These are phyloP conservation scores for Podarcis cretensis DNA, from an alignment of 2,113 vertebrate genomes.

Conservation along the genomic window DNA sequence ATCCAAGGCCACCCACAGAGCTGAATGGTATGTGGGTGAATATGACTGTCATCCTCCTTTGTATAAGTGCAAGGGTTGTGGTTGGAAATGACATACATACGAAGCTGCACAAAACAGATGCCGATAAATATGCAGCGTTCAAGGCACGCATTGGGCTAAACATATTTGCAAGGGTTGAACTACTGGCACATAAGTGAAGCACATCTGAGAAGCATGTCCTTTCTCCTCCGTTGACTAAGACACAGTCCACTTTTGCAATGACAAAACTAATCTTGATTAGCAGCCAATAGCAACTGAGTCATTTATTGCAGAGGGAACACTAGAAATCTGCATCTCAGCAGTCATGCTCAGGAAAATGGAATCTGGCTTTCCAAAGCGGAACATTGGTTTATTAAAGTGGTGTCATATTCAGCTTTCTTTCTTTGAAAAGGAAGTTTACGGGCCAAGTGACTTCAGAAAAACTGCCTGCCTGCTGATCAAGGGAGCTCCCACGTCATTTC, in stretches of 20 bases:
- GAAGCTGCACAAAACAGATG: conserved; percentile 12
- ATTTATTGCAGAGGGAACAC: not conserved
- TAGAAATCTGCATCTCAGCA: not conserved
- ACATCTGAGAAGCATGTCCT: conserved; percentile 58
- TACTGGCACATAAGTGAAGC: conserved; percentile 57
- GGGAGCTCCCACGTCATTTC: not conserved
- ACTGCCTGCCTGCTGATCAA: not conserved
- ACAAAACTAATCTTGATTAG: conserved; percentile 56
- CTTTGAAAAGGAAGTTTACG: conserved; percentile 13
- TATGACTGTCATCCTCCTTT: not conserved
- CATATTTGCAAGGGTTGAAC: conserved; percentile 57
- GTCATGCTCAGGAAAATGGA: not conserved
- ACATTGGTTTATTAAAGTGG: not conserved
- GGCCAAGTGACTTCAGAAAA: conserved; percentile 1
- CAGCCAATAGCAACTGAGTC: conserved; percentile 49
- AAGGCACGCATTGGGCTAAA: conserved; percentile 29
- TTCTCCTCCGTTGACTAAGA: conserved; percentile 47
- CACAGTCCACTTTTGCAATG: conserved; percentile 42
- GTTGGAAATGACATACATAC: conserved; percentile 32
- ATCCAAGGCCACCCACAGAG: not conserved
- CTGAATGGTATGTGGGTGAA: not conserved
- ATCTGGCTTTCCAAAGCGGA: not conserved
- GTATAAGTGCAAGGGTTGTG: conserved; percentile 8
- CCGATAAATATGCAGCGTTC: conserved; percentile 54
- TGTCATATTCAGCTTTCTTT: not conserved